phyloP scores from a whole-genome alignment of 2,797 vertebrate species.

The Mormyrus hasselquistii region DNA sequence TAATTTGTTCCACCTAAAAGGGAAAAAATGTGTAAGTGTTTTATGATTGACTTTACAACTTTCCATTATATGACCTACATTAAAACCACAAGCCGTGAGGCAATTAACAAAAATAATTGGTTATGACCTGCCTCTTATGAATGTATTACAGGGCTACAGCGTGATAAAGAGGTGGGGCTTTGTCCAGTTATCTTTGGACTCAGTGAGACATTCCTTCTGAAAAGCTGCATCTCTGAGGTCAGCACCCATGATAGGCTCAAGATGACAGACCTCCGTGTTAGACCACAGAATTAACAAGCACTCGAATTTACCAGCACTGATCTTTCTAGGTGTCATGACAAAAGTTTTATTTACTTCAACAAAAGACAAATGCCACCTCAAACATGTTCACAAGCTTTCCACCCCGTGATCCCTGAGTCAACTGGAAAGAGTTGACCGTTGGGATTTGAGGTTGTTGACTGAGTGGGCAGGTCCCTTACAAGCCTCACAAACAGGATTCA shows the following conservation, averaged over 20 bases:
- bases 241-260: neutral
- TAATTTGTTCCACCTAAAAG: constrained; percentile 1
- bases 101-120: constrained; percentile 7
- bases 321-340: neutral
- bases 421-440: neutral
- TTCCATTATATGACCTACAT: neutral
- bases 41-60: neutral
- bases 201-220: neutral
- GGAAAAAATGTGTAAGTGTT: neutral
- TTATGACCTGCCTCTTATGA: neutral
- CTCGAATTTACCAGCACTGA: neutral
- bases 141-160: neutral
- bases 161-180: neutral
- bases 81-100: neutral
- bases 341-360: neutral
- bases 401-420: neutral
- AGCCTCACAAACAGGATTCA: neutral
- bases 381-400: neutral
- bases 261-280: neutral
- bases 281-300: neutral
- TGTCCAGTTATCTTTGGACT: neutral
- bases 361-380: neutral
- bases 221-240: neutral
- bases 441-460: neutral
- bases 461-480: neutral